A percentile compares a stretch with the other conserved stretches of the same genome.
These are phyloP conservation scores for Tipula vernalis DNA, from an alignment of 2,888 invertebrate genomes.

Conservation along the genomic window DNA sequence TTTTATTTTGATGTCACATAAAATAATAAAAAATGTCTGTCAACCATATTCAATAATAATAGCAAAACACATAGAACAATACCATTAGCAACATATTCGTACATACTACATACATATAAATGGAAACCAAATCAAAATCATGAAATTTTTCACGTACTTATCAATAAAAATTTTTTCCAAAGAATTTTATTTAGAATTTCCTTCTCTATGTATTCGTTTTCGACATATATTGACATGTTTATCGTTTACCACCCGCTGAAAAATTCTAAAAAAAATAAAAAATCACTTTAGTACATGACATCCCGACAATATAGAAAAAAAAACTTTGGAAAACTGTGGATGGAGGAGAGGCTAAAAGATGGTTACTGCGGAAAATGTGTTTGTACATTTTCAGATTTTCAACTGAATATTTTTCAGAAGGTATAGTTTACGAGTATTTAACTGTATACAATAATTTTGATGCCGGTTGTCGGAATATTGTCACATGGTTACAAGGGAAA, in stretches of 20 bases:
- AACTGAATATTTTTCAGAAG: background rate
- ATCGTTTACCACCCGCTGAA: background rate
- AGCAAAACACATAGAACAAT: background rate
- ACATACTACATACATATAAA: background rate
- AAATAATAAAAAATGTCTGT: background rate
- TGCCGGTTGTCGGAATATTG: background rate
- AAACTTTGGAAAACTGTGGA: background rate
- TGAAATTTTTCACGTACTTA: conserved; percentile 4
- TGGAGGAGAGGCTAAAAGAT: background rate
- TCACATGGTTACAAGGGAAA: background rate
- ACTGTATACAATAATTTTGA: background rate
- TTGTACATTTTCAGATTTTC: background rate
- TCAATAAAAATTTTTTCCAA: background rate
- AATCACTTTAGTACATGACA: background rate
- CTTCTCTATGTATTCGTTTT: background rate
- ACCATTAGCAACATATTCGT: background rate
- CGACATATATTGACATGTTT: background rate
- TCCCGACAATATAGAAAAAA: background rate
- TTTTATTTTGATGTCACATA: background rate
- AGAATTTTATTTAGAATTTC: conserved; percentile 4
- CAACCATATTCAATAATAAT: background rate
- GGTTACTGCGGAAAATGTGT: background rate
- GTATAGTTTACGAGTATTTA: background rate
- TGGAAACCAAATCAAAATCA: background rate
- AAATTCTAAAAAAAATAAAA: background rate